Conservation (phyloP, 2,888 invertebrate genomes). For the Shargacucullia verbasci region DNA sequence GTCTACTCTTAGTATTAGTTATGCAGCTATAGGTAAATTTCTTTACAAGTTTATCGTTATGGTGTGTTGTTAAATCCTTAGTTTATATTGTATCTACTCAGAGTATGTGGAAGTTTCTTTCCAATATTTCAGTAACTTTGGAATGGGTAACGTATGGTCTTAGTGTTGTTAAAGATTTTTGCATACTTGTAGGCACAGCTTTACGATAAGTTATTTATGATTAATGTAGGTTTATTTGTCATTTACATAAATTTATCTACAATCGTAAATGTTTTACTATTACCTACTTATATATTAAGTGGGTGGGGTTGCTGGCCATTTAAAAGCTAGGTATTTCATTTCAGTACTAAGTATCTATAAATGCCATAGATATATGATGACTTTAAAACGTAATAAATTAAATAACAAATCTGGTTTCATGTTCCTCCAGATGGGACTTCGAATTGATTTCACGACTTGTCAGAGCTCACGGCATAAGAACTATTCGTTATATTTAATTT, state of each 20-base stretch:
- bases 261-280: conserved; percentile 80
- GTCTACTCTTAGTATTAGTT: background rate
- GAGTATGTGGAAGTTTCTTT: background rate
- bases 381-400: conserved; percentile 16
- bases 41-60: conserved; percentile 1
- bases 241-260: conserved; percentile 75
- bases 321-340: conserved; percentile 2
- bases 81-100: conserved; percentile 10
- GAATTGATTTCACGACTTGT: conserved; percentile 13
- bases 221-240: conserved; percentile 72
- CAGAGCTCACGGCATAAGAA: background rate
- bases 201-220: conserved; percentile 49
- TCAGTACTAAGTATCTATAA: conserved; percentile 1
- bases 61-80: conserved; percentile 2
- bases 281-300: conserved; percentile 55
- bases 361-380: conserved; percentile 3
- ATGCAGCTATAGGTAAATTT: background rate
- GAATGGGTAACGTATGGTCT: background rate
- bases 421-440: background rate
- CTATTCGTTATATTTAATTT: conserved; percentile 25
- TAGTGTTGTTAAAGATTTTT: background rate
- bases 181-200: background rate
- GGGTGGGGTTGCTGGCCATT: conserved; percentile 54
- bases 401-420: conserved; percentile 4
- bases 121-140: conserved; percentile 1